Evolutionary conservation across 2,797 vertebrate genomes (phyloP).

Genomic region (Eulemur rubriventer): DNA sequence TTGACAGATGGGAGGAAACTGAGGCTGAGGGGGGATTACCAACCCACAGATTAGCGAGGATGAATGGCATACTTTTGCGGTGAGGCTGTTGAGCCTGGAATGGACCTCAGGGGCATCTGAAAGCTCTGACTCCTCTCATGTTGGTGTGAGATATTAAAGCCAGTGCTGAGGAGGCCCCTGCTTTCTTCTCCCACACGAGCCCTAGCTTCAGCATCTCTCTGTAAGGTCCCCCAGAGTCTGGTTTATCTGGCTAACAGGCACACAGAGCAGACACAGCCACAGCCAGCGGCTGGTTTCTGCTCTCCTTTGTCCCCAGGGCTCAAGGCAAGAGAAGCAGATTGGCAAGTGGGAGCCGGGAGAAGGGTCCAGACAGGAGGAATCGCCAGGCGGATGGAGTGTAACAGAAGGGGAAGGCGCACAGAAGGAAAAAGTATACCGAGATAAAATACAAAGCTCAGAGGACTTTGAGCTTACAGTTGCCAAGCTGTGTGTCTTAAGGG

Average conservation of each 20-base stretch:
- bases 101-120: background rate
- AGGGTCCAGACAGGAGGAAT: background rate
- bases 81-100: background rate
- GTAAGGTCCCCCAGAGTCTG: background rate
- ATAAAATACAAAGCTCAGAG: background rate
- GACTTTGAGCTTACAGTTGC: too few relatives aligned
- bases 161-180: fast-evolving
- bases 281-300: background rate
- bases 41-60: too few relatives aligned
- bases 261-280: fast-evolving
- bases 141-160: background rate
- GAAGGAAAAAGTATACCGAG: background rate
- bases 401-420: background rate
- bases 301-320: background rate
- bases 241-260: background rate
- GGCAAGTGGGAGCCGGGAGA: background rate
- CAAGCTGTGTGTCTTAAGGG: background rate
- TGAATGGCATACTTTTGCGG: too few relatives aligned
- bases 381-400: background rate
- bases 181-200: background rate
- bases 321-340: background rate
- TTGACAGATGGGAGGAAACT: background rate
- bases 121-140: background rate
- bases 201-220: background rate
- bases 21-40: background rate